Percentiles rank a stretch among this genome's conserved stretches.
Evolutionary conservation across 30 jellyfish, hydroid and myxozoan species (phyloP).

Genomic region (Aurelia sp.): DNA sequence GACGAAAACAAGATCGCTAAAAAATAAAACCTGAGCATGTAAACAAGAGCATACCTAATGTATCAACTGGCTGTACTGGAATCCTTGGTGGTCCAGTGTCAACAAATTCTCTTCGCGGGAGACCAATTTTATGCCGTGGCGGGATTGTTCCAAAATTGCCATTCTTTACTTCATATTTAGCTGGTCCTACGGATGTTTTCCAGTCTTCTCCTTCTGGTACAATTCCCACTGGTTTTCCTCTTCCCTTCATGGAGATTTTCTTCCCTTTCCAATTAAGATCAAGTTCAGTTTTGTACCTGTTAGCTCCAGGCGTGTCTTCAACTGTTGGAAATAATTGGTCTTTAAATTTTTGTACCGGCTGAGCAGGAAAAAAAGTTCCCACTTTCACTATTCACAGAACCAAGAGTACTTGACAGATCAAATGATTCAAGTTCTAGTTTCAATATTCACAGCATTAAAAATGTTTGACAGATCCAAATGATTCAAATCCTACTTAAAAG

Average conservation of each 20-base stretch:
- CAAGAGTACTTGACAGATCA: too few species aligned
- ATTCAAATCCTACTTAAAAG: too few species aligned
- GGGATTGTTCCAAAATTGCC: slow-evolving; percentile 48
- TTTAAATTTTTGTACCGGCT: neutral
- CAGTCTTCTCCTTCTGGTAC: slow-evolving; percentile 19
- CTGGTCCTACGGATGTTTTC: slow-evolving; percentile 62
- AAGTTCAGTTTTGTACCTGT: slow-evolving; percentile 47
- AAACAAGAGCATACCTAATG: slow-evolving; percentile 48
- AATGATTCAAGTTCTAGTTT: too few species aligned
- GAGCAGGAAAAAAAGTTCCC: neutral
- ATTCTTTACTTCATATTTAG: slow-evolving; percentile 52
- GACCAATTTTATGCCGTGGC: slow-evolving; percentile 56
- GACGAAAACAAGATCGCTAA: too few species aligned
- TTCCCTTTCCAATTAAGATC: slow-evolving; percentile 66
- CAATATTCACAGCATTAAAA: too few species aligned
- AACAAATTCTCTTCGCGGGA: neutral
- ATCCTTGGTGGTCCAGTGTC: slow-evolving; percentile 71
- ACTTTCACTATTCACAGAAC: too few species aligned
- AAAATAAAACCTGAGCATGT: too few species aligned
- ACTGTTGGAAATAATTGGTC: neutral
- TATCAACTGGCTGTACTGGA: slow-evolving; percentile 72
- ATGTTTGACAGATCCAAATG: too few species aligned
- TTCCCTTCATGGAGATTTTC: slow-evolving; percentile 65
- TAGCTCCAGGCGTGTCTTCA: slow-evolving; percentile 68
- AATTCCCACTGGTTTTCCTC: slow-evolving; percentile 27